Evolutionary conservation across 2,888 invertebrate genomes (phyloP).

Genomic region (Microctonus aethiopoides): DNA sequence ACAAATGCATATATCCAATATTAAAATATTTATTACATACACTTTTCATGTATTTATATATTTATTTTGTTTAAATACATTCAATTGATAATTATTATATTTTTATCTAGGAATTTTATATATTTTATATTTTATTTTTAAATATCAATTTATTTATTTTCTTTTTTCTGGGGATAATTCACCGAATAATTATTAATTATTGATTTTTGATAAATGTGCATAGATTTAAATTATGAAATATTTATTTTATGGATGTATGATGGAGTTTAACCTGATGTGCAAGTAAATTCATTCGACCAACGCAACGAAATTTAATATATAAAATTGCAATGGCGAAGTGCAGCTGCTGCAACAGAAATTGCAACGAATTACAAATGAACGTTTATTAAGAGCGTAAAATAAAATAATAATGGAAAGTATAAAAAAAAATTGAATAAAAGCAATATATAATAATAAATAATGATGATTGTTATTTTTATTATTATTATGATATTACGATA

Average conservation of each 20-base stretch:
- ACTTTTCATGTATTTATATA: too few species aligned
- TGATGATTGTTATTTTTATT: not conserved
- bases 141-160: too few species aligned
- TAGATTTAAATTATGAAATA: too few species aligned
- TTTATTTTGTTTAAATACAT: not conserved
- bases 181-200: too few species aligned
- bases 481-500: too few species aligned
- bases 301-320: slow-evolving; percentile 28
- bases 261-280: too few species aligned
- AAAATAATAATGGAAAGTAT: slow-evolving; percentile 4
- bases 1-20: not conserved
- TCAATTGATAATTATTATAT: not conserved
- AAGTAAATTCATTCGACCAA: slow-evolving; percentile 28
- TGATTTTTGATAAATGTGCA: too few species aligned
- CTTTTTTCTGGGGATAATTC: too few species aligned
- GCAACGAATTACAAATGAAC: slow-evolving; percentile 30
- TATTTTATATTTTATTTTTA: too few species aligned
- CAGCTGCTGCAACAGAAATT: slow-evolving; percentile 30
- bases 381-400: not conserved
- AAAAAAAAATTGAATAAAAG: not conserved
- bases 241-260: too few species aligned
- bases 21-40: not conserved
- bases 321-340: slow-evolving; percentile 18
- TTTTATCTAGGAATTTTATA: too few species aligned
- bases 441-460: not conserved